Evolutionary conservation across 2,888 invertebrate genomes (phyloP).

Genomic region (Polyommatus iphigenia): DNA sequence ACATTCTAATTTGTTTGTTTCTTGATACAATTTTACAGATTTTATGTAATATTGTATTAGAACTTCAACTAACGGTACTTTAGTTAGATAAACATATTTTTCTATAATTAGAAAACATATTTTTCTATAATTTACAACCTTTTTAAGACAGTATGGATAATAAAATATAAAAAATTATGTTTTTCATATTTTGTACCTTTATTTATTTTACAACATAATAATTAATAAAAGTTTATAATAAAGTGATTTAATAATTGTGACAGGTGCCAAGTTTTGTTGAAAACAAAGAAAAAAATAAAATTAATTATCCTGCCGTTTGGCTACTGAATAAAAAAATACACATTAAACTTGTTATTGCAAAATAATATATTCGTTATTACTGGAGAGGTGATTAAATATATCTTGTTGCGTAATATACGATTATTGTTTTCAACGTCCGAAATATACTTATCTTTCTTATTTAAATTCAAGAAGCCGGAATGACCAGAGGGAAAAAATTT

Average conservation of each 20-base stretch:
- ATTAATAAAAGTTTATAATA: too few relatives aligned
- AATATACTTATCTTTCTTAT: neutral
- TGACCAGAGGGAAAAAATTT: neutral
- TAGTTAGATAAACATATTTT: too few relatives aligned
- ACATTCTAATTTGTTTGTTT: too few relatives aligned
- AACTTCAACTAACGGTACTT: too few relatives aligned
- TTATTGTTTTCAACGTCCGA: slow-evolving; percentile 4
- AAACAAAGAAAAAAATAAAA: neutral
- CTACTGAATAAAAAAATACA: slow-evolving; percentile 6
- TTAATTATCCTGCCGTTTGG: neutral
- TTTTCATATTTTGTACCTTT: too few relatives aligned
- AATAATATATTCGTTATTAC: slow-evolving; percentile 44
- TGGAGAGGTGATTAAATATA: slow-evolving; percentile 53
- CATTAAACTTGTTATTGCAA: neutral
- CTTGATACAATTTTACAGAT: too few relatives aligned
- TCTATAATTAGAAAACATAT: too few relatives aligned
- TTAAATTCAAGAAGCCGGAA: neutral
- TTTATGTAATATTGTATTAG: too few relatives aligned
- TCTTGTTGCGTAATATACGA: neutral
- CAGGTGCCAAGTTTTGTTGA: neutral
- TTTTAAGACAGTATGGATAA: too few relatives aligned
- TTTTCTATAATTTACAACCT: too few relatives aligned
- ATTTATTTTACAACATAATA: too few relatives aligned
- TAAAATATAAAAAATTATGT: too few relatives aligned
- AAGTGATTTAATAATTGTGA: neutral